These are phyloP conservation scores for Labia minor DNA, from an alignment of 2,888 invertebrate genomes.

Conservation along the genomic window DNA sequence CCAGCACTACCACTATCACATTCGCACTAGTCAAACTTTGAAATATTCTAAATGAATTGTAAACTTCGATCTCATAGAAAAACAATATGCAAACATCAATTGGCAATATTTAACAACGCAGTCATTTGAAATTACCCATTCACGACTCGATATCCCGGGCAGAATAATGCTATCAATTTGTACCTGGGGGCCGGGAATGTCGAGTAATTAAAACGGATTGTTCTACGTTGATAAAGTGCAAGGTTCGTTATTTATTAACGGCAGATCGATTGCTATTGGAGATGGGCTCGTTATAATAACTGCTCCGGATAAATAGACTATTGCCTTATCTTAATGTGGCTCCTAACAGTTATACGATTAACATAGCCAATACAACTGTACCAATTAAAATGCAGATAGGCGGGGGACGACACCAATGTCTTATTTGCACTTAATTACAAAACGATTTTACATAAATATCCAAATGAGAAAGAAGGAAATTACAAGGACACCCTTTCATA, in stretches of 20 bases:
- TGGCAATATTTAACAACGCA: not conserved
- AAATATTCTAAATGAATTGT: no score
- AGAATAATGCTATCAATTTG: slow-evolving; percentile 7
- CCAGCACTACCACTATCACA: no score
- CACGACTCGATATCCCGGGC: slow-evolving; percentile 2
- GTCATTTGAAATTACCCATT: not conserved
- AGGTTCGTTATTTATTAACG: slow-evolving; percentile 8
- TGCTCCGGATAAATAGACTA: slow-evolving; percentile 13
- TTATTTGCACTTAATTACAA: no score
- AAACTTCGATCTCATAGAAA: not conserved
- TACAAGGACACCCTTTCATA: no score
- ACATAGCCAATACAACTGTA: not conserved
- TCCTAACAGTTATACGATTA: slow-evolving; percentile 2
- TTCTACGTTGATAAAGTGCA: not conserved
- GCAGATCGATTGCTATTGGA: slow-evolving; percentile 13
- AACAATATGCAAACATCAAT: not conserved
- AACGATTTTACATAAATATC: no score
- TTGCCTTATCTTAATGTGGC: slow-evolving; percentile 8
- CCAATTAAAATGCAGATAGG: not conserved
- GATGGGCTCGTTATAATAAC: slow-evolving; percentile 13
- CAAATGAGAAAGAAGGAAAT: no score
- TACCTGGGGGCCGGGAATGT: slow-evolving; percentile 2
- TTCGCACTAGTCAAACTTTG: no score
- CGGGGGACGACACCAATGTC: no score
- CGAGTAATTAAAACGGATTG: slow-evolving; percentile 7